A percentile compares a stretch with the other conserved stretches of the same genome.
Evolutionary conservation across 2,113 vertebrate species (phyloP).

Genomic region (Genyomyrus donnyi): DNA sequence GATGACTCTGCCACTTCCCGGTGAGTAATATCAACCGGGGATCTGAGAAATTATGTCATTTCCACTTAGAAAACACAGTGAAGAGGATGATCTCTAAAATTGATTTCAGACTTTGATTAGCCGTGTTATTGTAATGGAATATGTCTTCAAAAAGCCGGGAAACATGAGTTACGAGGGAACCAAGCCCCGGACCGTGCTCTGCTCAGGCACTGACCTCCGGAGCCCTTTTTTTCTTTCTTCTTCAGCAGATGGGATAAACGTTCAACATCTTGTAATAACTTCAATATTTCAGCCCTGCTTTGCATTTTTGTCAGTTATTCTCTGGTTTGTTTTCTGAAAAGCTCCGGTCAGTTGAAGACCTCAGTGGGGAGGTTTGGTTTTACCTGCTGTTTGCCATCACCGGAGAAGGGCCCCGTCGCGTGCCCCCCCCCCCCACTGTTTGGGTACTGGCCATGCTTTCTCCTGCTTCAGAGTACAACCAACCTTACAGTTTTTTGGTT

Average conservation of each 20-base stretch:
- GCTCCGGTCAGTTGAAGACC: background rate
- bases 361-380: constrained; percentile 37
- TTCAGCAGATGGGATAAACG: constrained; percentile 51
- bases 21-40: constrained; percentile 35
- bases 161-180: constrained; percentile 41
- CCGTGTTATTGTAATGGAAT: constrained; percentile 66
- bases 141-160: constrained; percentile 57
- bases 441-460: background rate
- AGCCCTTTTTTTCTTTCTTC: constrained; percentile 54
- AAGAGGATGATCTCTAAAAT: constrained; percentile 38
- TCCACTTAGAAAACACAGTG: constrained; percentile 32
- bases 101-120: constrained; percentile 61
- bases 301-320: constrained; percentile 35
- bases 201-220: constrained; percentile 40
- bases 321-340: constrained; percentile 20
- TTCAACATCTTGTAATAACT: constrained; percentile 42
- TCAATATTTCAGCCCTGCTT: constrained; percentile 34
- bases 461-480: background rate
- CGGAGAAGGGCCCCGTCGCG: constrained; percentile 28
- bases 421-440: constrained; percentile 32
- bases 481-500: background rate
- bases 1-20: constrained; percentile 41
- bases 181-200: constrained; percentile 40
- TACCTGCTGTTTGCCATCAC: constrained; percentile 19
- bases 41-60: constrained; percentile 54